Evolutionary conservation across 2,113 vertebrate genomes (phyloP), one percentile per base, ranked within the genome.

Genomic region (Ophthalmolycus amberensis): DNA sequence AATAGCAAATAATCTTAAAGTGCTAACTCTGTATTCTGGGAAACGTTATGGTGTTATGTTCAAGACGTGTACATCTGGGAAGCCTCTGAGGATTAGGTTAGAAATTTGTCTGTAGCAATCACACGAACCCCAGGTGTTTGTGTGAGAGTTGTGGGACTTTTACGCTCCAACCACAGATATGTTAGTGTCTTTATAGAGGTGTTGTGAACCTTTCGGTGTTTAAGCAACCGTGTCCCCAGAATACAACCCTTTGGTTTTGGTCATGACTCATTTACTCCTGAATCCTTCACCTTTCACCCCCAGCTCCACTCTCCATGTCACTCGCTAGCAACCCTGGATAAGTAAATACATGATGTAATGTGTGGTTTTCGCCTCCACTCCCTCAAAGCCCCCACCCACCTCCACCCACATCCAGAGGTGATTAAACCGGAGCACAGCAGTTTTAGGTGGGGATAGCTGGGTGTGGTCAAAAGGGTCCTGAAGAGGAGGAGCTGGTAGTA

Each of bases 221-320:
- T 56, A 88, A 87, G 79, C 81, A 93, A 83, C 80, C 90, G 78
- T 85, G 86, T 76, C 85, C 81, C 60, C 71, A 81, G 44, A 85
- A 83, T 87, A 78, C 72, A 80, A 77, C 63, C 79, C 78, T 91
- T 90, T 92, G 79, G 84, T 90, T 92, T 89, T 90, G 90, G 91
- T 93, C 90, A 93, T 91, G 91, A 94, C 89, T 94, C 90, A 93
- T 93, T 94, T 91, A 94, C 88, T 92, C 88, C 83, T 62, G 86
- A 91, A 90, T 94, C 91, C 90, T 91, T 94, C 85, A 93, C 92
- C 93, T 92, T 89, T 93, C 78, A 92, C 93, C 93, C 80, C 86
- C 32, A 71, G 70, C 85, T 88, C 89, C 80, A 86, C 85, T 91
- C 90, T 83, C 77, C 85, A 63, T 85, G 89, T 90, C 80, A 86